Conservation (phyloP, 2,113 vertebrate species). For the Pteruthius melanotis region DNA sequence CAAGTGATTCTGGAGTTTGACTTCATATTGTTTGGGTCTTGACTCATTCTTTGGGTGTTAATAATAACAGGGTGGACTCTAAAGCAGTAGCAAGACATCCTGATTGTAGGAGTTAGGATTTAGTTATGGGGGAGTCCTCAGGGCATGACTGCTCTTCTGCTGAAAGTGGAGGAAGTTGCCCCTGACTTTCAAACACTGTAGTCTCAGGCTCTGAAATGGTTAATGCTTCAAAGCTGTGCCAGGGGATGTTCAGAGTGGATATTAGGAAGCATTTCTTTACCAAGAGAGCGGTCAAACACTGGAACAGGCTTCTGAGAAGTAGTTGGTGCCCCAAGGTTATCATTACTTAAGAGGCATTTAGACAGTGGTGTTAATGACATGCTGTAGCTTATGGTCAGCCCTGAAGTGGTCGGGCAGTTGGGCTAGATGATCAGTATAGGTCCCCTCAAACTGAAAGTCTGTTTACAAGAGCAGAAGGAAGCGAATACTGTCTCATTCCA, state of each 20-base stretch:
- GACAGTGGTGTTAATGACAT: not conserved
- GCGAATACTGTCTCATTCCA: not conserved
- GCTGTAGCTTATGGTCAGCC: not conserved
- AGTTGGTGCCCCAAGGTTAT: not conserved
- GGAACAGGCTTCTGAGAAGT: not conserved
- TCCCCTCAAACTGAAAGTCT: not conserved
- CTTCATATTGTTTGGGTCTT: not conserved
- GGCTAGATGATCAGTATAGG: not conserved
- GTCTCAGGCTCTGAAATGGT: not conserved
- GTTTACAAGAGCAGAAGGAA: not conserved
- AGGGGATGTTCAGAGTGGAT: not conserved
- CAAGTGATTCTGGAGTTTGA: not conserved
- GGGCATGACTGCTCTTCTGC: not conserved
- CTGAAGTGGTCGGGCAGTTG: not conserved
- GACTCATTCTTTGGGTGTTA: not conserved
- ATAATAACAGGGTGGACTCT: not conserved
- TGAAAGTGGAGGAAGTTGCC: not conserved
- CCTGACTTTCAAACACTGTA: not conserved
- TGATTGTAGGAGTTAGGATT: not conserved
- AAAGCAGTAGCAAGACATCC: not conserved
- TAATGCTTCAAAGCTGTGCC: not conserved
- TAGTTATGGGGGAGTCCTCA: not conserved
- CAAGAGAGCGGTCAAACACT: not conserved
- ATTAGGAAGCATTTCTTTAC: not conserved
- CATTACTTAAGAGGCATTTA: not conserved